Evolutionary conservation across 2,888 invertebrate species (phyloP).

Genomic region (Branchipolynoe longqiensis): DNA sequence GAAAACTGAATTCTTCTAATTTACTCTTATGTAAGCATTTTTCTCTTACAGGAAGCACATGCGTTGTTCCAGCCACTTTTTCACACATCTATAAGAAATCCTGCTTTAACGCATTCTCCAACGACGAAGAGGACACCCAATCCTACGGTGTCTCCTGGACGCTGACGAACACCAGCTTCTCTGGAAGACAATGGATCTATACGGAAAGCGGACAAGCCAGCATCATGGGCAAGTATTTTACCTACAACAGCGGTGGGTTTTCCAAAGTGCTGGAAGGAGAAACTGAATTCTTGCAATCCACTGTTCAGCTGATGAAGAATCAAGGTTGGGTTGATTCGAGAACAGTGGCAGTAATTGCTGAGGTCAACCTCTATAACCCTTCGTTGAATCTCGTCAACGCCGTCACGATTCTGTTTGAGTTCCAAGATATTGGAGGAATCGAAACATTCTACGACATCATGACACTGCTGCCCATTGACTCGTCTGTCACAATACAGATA

Average conservation of each 20-base stretch:
- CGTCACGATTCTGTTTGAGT: constrained; percentile 71
- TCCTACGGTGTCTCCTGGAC: constrained; percentile 68
- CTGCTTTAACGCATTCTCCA: constrained; percentile 68
- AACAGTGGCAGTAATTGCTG: constrained; percentile 20
- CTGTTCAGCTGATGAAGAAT: constrained; percentile 63
- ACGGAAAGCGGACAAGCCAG: constrained; percentile 67
- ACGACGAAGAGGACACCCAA: constrained; percentile 67
- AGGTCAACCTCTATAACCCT: constrained; percentile 19
- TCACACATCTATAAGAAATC: constrained; percentile 56
- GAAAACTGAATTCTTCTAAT: too few relatives aligned
- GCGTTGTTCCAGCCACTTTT: too few relatives aligned
- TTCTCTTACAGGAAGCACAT: too few relatives aligned
- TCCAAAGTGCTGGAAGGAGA: constrained; percentile 65
- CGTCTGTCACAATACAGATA: constrained; percentile 67
- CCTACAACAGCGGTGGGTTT: constrained; percentile 75
- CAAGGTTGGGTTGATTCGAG: constrained; percentile 44
- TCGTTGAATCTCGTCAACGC: constrained; percentile 69
- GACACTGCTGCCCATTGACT: constrained; percentile 69
- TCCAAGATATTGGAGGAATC: constrained; percentile 67
- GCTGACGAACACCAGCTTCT: not conserved
- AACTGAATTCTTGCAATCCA: constrained; percentile 21
- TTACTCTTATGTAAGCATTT: too few relatives aligned
- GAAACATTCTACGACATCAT: constrained; percentile 70
- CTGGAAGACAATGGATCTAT: too few relatives aligned
- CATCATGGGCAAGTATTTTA: constrained; percentile 69